Base-by-base conservation (phyloP, 2,888 invertebrate species). In the Suillia variegata region DNA sequence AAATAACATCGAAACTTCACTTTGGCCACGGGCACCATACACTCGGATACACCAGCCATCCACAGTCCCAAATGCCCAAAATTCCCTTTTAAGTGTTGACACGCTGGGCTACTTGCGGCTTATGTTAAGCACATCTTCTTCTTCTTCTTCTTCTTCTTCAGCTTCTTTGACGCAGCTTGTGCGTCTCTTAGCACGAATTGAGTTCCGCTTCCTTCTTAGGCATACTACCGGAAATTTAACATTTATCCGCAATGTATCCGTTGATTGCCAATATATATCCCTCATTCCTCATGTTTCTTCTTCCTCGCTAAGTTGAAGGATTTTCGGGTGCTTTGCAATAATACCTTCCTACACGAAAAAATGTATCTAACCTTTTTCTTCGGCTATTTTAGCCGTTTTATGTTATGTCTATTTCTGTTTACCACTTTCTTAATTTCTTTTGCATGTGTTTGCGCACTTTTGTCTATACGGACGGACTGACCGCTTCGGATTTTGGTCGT, bases 221-320 rank as follows among this genome's bases (percentile, higher is more conserved):
- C 20, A 55, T 31, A 58, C n/a, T n/a, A n/a, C 45, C 61, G 61
- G 61, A 58, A 58, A 58, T 61, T 57, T 61, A 57, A 53, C 54
- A 53, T 49, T 61, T 48, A 60, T 57, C 49, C 60, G 31, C 34
- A 52, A 55, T 57, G 58, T 54, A 45, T 49, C 49, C 60, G 45
- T 17, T 60, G 56, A 61, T 58, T 49, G 54, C 51, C 34, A 48
- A 54, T 54, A 58, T 53, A 58, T 54, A 26, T 47, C 48, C 20
- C 58, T 38, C 31, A 8, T 4, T 13, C 38, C 10, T 26, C 26
- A 26, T 26, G n/a, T n/a, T n/a, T n/a, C 26, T 5, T 26, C 26
- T 26, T 26, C 26, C 5, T 5, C 26, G 5, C 26, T 6, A 26
- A 5, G 26, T 10, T 26, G 26, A 26, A 26, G 26, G 26, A 26